A percentile compares a stretch with the other conserved stretches of the same genome.
These are phyloP conservation scores for Sepioteuthis lessoniana DNA, from an alignment of 2,888 invertebrate species.

Conservation along the genomic window DNA sequence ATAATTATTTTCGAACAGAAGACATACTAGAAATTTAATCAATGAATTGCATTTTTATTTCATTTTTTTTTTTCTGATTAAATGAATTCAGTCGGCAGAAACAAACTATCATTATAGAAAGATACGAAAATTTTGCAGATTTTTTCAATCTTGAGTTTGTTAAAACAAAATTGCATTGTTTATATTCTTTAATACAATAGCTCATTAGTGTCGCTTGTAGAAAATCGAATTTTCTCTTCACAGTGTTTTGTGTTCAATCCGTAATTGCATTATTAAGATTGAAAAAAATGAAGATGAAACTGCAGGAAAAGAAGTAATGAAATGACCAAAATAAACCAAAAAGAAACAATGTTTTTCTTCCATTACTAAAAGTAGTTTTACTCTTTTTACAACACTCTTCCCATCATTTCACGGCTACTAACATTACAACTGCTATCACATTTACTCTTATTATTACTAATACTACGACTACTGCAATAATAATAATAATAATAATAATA, in stretches of 20 bases:
- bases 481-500: too few species aligned
- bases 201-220: slow-evolving; percentile 33
- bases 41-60: background rate
- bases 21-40: background rate
- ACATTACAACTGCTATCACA: too few species aligned
- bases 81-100: background rate
- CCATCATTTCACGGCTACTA: too few species aligned
- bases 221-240: background rate
- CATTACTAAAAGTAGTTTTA: background rate
- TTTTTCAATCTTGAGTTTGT: background rate
- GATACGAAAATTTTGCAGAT: background rate
- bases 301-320: background rate
- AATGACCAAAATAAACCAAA: background rate
- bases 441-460: too few species aligned
- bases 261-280: background rate
- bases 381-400: background rate
- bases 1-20: background rate
- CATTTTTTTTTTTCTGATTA: background rate
- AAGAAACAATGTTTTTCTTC: background rate
- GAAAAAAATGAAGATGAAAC: background rate
- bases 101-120: background rate
- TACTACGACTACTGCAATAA: too few species aligned
- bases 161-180: slow-evolving; percentile 33
- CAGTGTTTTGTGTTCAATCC: background rate
- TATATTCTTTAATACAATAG: background rate